Percentiles rank a stretch among this genome's conserved stretches.
phyloP scores from a whole-genome alignment of 2,888 invertebrate genomes.

The Psylliodes chrysocephalus region DNA sequence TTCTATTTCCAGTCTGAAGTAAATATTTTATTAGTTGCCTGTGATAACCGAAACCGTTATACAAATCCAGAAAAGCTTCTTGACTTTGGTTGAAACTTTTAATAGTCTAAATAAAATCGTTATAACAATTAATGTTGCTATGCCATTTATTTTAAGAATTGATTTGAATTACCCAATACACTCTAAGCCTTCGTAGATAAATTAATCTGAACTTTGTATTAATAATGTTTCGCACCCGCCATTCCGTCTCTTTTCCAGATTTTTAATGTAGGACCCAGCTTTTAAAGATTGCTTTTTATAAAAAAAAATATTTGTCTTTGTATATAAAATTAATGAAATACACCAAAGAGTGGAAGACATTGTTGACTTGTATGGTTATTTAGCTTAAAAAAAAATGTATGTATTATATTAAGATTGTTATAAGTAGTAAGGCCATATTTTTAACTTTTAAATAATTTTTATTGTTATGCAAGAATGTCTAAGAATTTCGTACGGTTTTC shows the following conservation, averaged over 20 bases:
- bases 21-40: too few species aligned
- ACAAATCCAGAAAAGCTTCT: too few species aligned
- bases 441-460: slow-evolving; percentile 4
- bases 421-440: slow-evolving; percentile 5
- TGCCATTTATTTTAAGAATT: too few species aligned
- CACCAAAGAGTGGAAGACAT: slow-evolving; percentile 2
- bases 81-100: too few species aligned
- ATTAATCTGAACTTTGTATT: background rate
- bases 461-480: slow-evolving; percentile 6
- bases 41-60: too few species aligned
- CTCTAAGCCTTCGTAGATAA: background rate
- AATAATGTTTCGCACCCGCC: slow-evolving; percentile 3
- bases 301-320: slow-evolving; percentile 5
- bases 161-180: too few species aligned
- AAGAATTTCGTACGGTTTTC: background rate
- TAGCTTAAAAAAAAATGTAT: slow-evolving; percentile 5
- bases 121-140: too few species aligned
- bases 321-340: slow-evolving; percentile 6
- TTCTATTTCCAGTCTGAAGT: too few species aligned
- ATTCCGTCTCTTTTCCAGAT: slow-evolving; percentile 5
- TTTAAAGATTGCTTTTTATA: slow-evolving; percentile 10
- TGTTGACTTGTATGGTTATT: background rate
- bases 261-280: slow-evolving; percentile 4
- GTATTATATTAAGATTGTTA: slow-evolving; percentile 8
- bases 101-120: too few species aligned